A percentile compares a stretch with the other conserved stretches of the same genome.
These are phyloP conservation scores for Apolygus lucorum DNA, from an alignment of 1,140 invertebrate genomes.

Conservation along the genomic window DNA sequence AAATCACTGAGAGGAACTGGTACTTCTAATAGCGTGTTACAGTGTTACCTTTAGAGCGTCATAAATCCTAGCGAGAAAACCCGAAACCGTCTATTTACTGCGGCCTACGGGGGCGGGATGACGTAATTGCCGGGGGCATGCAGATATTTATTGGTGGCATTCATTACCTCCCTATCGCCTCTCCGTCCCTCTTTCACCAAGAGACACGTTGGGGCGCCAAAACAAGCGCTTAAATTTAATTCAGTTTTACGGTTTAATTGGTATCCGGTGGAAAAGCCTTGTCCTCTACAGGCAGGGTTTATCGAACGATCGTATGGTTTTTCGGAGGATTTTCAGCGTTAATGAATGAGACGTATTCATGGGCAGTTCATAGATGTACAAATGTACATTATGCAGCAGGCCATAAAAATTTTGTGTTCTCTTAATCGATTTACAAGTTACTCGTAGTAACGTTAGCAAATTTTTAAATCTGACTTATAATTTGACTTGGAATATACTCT, in stretches of 20 bases:
- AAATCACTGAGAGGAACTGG: neutral
- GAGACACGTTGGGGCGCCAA: neutral
- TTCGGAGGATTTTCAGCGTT: neutral
- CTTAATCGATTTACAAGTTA: no score
- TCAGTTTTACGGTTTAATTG: conserved; percentile 5
- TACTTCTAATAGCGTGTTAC: conserved; percentile 9
- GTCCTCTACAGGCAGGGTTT: neutral
- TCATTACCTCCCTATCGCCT: neutral
- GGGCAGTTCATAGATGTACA: no score
- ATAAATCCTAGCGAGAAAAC: conserved; percentile 8
- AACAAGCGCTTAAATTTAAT: conserved; percentile 11
- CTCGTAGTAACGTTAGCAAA: no score
- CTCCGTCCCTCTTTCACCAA: no score
- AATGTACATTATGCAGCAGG: no score
- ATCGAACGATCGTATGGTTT: neutral
- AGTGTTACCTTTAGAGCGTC: conserved; percentile 10
- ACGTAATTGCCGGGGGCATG: conserved; percentile 2
- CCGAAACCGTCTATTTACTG: conserved; percentile 10
- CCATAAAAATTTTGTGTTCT: no score
- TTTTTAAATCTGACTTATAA: no score
- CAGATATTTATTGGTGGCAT: conserved; percentile 8
- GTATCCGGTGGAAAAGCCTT: neutral
- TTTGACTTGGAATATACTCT: no score
- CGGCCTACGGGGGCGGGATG: neutral
- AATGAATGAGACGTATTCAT: neutral